Percentiles rank a stretch among this genome's conserved stretches.
These are phyloP conservation scores for Muschampia plurimacula DNA, from an alignment of 2,888 invertebrate species.

Conservation along the genomic window DNA sequence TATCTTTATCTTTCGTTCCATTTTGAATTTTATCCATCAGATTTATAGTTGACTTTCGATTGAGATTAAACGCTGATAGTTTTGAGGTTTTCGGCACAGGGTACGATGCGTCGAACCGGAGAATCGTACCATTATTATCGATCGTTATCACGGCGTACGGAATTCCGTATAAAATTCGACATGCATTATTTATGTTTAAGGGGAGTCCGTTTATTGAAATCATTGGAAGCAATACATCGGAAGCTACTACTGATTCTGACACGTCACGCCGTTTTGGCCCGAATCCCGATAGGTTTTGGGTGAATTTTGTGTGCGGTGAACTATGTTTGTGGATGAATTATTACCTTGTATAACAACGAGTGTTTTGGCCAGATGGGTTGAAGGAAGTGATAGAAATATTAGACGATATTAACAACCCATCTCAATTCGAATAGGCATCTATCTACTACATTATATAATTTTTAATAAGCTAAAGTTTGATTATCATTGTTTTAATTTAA, in stretches of 20 bases:
- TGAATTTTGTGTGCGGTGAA: constrained; percentile 16
- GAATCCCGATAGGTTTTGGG: neutral
- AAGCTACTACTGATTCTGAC: constrained; percentile 16
- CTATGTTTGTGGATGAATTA: constrained; percentile 25
- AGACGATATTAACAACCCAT: neutral
- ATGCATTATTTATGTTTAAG: constrained; percentile 79
- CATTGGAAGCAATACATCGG: constrained; percentile 51
- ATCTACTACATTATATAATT: too few relatives aligned
- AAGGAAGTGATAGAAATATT: neutral
- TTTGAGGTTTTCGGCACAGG: constrained; percentile 26
- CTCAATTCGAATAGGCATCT: neutral
- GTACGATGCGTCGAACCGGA: constrained; percentile 49
- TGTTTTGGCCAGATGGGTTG: constrained; percentile 3
- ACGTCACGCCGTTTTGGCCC: constrained; percentile 16
- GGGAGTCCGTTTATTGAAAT: constrained; percentile 79
- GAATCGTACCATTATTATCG: constrained; percentile 64
- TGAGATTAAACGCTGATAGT: constrained; percentile 8
- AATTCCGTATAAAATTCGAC: constrained; percentile 69
- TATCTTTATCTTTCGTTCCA: constrained; percentile 1
- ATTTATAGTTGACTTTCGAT: constrained; percentile 3
- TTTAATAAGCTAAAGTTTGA: too few relatives aligned
- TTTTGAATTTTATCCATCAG: neutral
- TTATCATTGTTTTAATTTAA: neutral
- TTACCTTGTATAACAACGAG: constrained; percentile 12
- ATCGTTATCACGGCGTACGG: constrained; percentile 63